Conservation (phyloP, 2,888 invertebrate genomes). For the Torymus aiolomorphi region DNA sequence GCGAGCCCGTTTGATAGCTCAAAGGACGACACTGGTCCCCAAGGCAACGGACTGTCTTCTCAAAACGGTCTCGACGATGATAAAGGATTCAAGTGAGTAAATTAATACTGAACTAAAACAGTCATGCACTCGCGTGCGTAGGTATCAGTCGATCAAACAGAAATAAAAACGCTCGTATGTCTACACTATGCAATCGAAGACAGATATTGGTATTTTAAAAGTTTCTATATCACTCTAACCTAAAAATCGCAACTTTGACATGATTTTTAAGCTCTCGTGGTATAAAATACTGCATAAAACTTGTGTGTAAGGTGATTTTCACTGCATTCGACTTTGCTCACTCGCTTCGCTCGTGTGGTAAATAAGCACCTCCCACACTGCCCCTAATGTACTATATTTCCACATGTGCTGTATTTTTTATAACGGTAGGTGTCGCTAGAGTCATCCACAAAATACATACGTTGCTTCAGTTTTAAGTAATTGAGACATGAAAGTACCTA, state of each 20-base stretch:
- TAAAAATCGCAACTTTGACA: too few relatives aligned
- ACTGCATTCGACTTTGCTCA: too few relatives aligned
- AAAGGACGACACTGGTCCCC: conserved; percentile 78
- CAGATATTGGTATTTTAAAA: conserved; percentile 29
- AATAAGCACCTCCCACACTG: too few relatives aligned
- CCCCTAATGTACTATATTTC: too few relatives aligned
- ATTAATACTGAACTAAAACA: neutral
- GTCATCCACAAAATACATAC: conserved; percentile 19
- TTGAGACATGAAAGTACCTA: neutral
- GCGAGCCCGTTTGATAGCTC: conserved; percentile 78
- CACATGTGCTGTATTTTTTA: neutral
- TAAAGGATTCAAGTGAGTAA: conserved; percentile 91
- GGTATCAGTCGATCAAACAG: too few relatives aligned
- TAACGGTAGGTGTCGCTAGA: neutral
- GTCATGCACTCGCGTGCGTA: too few relatives aligned
- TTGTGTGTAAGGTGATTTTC: too few relatives aligned
- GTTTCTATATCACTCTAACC: too few relatives aligned
- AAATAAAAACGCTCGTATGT: neutral
- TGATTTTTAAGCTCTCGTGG: too few relatives aligned
- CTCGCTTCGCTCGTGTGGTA: too few relatives aligned
- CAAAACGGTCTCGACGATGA: conserved; percentile 90
- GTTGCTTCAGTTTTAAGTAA: neutral
- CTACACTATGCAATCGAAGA: neutral
- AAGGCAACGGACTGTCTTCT: conserved; percentile 77
- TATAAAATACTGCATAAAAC: too few relatives aligned